Conservation (phyloP, 2,888 invertebrate genomes). For the Escarpia spicata region DNA sequence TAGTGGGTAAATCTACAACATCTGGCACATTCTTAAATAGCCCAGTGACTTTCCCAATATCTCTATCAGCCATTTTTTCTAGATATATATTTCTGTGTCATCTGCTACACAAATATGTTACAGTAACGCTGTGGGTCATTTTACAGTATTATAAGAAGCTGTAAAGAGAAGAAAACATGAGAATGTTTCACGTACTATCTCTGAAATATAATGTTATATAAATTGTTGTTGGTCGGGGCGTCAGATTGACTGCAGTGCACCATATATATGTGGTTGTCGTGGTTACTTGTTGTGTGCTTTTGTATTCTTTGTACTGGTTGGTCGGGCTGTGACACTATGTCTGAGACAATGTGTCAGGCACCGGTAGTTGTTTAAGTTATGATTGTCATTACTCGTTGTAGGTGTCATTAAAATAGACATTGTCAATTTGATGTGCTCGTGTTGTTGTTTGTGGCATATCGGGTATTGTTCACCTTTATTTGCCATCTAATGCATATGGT, state of each 20-base stretch:
- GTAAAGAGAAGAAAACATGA: not conserved
- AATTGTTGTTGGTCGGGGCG: not conserved
- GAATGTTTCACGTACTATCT: not conserved
- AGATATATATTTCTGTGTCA: not conserved
- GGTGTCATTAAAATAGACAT: constrained; percentile 3
- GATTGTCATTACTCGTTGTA: constrained; percentile 12
- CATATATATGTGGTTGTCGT: not conserved
- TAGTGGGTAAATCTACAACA: no score
- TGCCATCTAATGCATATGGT: no score
- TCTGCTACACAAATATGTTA: not conserved
- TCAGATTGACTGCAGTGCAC: not conserved
- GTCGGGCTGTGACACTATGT: not conserved
- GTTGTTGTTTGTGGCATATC: not conserved
- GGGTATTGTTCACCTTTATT: no score
- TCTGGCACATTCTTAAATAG: not conserved
- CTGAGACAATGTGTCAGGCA: not conserved
- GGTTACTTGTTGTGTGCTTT: constrained; percentile 13
- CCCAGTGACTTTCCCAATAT: not conserved
- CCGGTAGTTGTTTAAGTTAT: constrained; percentile 9
- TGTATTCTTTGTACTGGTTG: not conserved
- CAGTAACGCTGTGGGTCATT: not conserved
- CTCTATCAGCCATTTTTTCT: not conserved
- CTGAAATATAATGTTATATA: not conserved
- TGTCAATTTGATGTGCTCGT: not conserved
- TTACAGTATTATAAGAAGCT: not conserved